Percentiles rank a stretch among this genome's conserved stretches.
These are phyloP conservation scores for Strix uralensis DNA, from an alignment of 2,113 vertebrate genomes.

Conservation along the genomic window DNA sequence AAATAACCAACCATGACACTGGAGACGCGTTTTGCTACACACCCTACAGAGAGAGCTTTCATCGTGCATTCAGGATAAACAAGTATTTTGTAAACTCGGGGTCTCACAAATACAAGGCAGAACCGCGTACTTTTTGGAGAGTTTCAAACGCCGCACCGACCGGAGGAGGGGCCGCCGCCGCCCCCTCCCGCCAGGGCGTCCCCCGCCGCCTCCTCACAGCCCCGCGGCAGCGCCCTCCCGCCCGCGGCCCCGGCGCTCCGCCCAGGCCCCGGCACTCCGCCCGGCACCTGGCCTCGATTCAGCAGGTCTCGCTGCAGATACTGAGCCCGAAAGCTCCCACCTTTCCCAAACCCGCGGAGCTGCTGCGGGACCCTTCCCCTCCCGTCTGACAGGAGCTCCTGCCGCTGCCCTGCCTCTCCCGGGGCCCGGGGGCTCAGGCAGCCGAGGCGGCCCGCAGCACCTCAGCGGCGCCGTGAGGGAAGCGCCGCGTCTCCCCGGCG, in stretches of 20 bases:
- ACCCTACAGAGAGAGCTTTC: neutral
- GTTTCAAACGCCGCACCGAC: fast-evolving
- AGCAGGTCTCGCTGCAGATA: fast-evolving
- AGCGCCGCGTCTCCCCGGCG: neutral
- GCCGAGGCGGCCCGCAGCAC: too few species aligned
- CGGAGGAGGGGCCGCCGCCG: neutral
- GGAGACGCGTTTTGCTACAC: neutral
- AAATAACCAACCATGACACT: neutral
- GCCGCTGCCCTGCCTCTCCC: neutral
- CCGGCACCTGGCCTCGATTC: neutral
- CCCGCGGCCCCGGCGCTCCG: too few species aligned
- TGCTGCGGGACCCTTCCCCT: neutral
- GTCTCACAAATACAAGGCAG: fast-evolving
- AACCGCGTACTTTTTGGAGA: neutral
- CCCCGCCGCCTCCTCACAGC: neutral
- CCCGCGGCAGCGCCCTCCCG: neutral
- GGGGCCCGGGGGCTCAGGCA: too few species aligned
- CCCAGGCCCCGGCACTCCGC: neutral
- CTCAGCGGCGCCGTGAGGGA: neutral
- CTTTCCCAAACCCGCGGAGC: too few species aligned
- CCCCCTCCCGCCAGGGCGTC: too few species aligned
- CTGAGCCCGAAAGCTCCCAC: fast-evolving
- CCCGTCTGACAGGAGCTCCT: too few species aligned
- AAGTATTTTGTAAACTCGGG: fast-evolving
- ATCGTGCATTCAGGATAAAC: fast-evolving